These are phyloP conservation scores for Endotricha flammealis DNA, from an alignment of 2,888 invertebrate genomes.

Conservation along the genomic window DNA sequence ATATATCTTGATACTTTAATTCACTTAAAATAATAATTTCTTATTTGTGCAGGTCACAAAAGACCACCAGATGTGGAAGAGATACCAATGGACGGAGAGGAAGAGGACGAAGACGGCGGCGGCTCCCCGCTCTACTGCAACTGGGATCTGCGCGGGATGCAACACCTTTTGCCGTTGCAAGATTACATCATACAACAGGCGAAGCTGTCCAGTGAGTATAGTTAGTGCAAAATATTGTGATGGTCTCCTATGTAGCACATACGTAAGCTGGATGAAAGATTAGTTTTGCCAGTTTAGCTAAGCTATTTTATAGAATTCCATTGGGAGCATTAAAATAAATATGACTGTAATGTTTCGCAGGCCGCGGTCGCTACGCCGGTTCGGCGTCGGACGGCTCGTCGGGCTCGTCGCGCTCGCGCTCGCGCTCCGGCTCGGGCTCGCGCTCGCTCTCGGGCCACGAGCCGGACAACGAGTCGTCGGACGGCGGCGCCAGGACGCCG, in stretches of 20 bases:
- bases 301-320: no score
- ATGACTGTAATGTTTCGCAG: constrained; percentile 53
- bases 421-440: constrained; percentile 79
- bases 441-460: constrained; percentile 85
- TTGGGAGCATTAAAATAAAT: no score
- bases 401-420: constrained; percentile 84
- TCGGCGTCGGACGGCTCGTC: constrained; percentile 78
- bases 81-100: constrained; percentile 47
- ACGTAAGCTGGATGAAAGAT: no score
- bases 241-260: not conserved
- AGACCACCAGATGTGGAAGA: constrained; percentile 51
- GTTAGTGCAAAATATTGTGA: not conserved
- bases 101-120: constrained; percentile 79
- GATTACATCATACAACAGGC: constrained; percentile 94
- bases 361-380: constrained; percentile 83
- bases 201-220: constrained; percentile 80
- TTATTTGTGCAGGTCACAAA: constrained; percentile 46
- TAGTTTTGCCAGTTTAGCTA: no score
- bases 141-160: constrained; percentile 83
- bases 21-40: no score
- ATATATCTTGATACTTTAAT: no score
- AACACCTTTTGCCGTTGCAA: constrained; percentile 89
- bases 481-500: constrained; percentile 82
- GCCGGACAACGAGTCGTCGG: constrained; percentile 87
- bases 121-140: constrained; percentile 84